These are phyloP conservation scores for Podarcis siculus DNA, from an alignment of 2,797 vertebrate genomes.

Conservation along the genomic window DNA sequence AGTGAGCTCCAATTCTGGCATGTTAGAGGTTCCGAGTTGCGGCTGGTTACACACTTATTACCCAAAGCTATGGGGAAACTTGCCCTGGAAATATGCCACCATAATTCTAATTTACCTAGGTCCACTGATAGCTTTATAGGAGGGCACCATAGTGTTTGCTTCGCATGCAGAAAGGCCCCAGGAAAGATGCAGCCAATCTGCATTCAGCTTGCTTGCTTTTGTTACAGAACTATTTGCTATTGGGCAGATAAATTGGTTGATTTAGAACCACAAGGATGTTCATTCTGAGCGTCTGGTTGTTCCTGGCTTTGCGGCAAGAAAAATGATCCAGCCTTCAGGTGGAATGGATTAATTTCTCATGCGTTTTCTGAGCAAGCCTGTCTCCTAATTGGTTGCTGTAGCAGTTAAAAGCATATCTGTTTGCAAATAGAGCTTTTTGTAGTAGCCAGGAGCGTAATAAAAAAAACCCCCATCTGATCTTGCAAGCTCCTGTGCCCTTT, in stretches of 20 bases:
- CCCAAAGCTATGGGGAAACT: too few species aligned
- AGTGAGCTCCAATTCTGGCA: background rate
- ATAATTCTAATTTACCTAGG: background rate
- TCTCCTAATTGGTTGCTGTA: background rate
- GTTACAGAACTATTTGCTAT: background rate
- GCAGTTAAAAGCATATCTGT: background rate
- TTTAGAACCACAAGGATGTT: too few species aligned
- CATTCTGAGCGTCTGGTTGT: too few species aligned
- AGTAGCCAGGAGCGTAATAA: background rate
- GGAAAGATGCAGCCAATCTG: background rate
- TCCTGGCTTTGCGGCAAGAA: background rate
- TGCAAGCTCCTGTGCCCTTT: background rate
- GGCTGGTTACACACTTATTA: background rate
- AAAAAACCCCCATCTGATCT: background rate
- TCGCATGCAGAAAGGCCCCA: background rate
- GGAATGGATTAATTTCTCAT: background rate
- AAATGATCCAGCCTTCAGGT: background rate
- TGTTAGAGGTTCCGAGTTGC: background rate
- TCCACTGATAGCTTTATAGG: background rate
- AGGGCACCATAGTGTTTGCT: background rate
- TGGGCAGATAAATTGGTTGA: too few species aligned
- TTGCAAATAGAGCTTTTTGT: conserved; percentile 2
- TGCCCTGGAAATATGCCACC: background rate
- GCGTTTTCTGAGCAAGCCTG: background rate
- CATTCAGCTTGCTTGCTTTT: background rate